A percentile compares a stretch with the other conserved stretches of the same genome.
Conservation (phyloP, 2,113 vertebrate species). For the Scalopus aquaticus region DNA sequence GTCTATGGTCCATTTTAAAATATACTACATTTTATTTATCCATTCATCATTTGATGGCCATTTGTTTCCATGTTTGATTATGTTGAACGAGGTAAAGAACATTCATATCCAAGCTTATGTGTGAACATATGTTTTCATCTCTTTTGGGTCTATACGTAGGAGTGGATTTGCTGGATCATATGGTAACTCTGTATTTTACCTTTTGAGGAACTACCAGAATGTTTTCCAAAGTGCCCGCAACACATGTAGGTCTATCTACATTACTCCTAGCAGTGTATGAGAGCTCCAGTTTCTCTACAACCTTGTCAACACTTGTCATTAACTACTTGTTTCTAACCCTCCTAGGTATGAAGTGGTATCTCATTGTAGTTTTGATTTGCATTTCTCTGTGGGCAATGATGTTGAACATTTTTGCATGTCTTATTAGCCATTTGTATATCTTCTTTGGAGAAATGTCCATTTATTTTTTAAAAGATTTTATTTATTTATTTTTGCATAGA, state of each 20-base stretch:
- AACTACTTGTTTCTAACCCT: neutral
- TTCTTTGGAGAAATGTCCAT: neutral
- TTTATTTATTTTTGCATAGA: too few species aligned
- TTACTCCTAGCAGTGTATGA: neutral
- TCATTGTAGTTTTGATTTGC: neutral
- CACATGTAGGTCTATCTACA: neutral
- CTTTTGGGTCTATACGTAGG: neutral
- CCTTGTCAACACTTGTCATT: neutral
- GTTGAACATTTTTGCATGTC: neutral
- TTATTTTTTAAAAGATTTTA: too few species aligned
- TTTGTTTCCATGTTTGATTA: neutral
- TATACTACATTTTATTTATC: neutral
- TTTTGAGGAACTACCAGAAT: neutral
- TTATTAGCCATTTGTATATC: neutral
- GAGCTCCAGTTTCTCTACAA: neutral
- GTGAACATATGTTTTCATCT: slow-evolving; percentile 32
- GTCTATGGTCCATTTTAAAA: neutral
- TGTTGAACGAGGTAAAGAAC: neutral
- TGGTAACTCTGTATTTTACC: slow-evolving; percentile 21
- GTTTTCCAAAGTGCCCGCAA: neutral
- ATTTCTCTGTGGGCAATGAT: neutral
- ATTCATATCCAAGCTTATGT: neutral
- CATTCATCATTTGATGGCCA: neutral
- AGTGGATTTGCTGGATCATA: neutral
- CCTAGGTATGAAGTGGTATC: neutral